Percentiles rank a stretch among this genome's conserved stretches.
Conservation (phyloP, 1,140 invertebrate species). For the Cotesia vestalis region DNA sequence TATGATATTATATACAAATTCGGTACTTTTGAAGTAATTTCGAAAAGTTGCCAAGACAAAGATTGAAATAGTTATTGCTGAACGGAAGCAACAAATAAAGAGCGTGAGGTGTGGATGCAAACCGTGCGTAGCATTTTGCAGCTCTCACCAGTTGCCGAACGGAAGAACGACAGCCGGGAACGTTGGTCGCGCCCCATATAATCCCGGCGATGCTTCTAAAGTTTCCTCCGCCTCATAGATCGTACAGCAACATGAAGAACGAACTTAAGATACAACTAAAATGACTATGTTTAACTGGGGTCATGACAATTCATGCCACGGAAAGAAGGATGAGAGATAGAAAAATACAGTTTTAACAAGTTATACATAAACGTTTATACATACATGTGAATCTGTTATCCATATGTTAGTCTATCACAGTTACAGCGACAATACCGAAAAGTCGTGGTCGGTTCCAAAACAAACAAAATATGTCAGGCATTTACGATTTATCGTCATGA, state of each 20-base stretch:
- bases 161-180: constrained; percentile 30
- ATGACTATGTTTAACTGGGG: constrained; percentile 9
- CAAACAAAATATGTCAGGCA: constrained; percentile 55
- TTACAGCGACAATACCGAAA: constrained; percentile 43
- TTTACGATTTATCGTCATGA: constrained; percentile 64
- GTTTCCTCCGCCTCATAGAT: constrained; percentile 55
- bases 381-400: constrained; percentile 33
- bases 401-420: constrained; percentile 50
- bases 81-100: constrained; percentile 66
- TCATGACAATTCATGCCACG: constrained; percentile 8
- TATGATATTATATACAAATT: constrained; percentile 34
- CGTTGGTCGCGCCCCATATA: constrained; percentile 62
- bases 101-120: constrained; percentile 60
- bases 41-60: constrained; percentile 14
- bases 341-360: constrained; percentile 6
- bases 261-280: constrained; percentile 7
- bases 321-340: constrained; percentile 3
- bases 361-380: not conserved
- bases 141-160: constrained; percentile 22
- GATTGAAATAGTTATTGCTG: constrained; percentile 28
- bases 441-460: constrained; percentile 52
- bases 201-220: constrained; percentile 60
- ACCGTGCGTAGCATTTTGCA: constrained; percentile 58
- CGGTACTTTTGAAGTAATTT: constrained; percentile 49
- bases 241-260: constrained; percentile 41